These are phyloP conservation scores for Callyntrura sp. DNA, from an alignment of 2,888 invertebrate species.

Conservation along the genomic window DNA sequence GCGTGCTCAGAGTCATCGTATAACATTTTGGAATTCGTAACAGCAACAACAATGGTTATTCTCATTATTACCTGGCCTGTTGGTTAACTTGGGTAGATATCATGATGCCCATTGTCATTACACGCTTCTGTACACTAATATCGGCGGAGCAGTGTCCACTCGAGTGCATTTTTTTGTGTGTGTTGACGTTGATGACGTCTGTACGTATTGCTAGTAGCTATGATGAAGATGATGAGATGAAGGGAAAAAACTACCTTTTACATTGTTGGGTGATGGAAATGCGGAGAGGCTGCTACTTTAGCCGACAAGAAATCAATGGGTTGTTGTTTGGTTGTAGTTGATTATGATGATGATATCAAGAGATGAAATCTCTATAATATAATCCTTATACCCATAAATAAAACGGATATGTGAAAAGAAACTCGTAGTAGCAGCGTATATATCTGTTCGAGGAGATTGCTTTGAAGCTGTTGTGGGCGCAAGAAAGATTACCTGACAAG, in stretches of 20 bases:
- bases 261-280: slow-evolving; percentile 24
- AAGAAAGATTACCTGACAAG: neutral
- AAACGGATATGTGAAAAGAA: slow-evolving; percentile 2
- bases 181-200: slow-evolving; percentile 38
- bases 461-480: slow-evolving; percentile 6
- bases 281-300: slow-evolving; percentile 43
- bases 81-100: no score
- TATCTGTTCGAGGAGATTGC: neutral
- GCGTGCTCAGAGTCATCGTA: neutral
- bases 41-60: slow-evolving; percentile 30
- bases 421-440: neutral
- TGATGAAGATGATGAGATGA: slow-evolving; percentile 54
- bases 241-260: slow-evolving; percentile 43
- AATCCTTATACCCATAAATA: neutral
- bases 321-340: slow-evolving; percentile 18
- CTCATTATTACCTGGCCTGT: slow-evolving; percentile 45
- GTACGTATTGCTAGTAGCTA: slow-evolving; percentile 45
- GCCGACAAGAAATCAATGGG: slow-evolving; percentile 65
- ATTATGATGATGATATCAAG: slow-evolving; percentile 36
- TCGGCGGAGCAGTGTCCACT: slow-evolving; percentile 10
- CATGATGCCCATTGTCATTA: slow-evolving; percentile 24
- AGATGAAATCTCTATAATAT: slow-evolving; percentile 35
- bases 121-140: no score
- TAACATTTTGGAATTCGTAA: slow-evolving; percentile 30
- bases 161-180: slow-evolving; percentile 22